Evolutionary conservation across 2,888 invertebrate species (phyloP).

Genomic region (Deilephila elpenor): DNA sequence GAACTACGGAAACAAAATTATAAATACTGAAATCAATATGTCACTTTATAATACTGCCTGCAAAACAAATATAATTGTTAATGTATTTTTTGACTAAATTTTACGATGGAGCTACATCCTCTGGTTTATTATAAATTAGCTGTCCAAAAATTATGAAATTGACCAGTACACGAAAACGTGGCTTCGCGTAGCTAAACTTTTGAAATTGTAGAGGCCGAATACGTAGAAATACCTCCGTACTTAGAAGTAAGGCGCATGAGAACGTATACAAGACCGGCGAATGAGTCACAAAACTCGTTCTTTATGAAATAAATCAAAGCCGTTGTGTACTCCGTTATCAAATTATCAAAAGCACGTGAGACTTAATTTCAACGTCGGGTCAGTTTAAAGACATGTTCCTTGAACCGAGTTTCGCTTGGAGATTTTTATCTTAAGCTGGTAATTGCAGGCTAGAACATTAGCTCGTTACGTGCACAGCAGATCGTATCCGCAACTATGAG

Average conservation of each 20-base stretch:
- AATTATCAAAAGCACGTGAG: conserved; percentile 83
- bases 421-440: conserved; percentile 70
- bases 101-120: no score
- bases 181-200: not conserved
- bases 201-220: conserved; percentile 7
- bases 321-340: conserved; percentile 73
- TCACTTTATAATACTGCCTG: not conserved
- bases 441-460: conserved; percentile 79
- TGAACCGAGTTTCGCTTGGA: conserved; percentile 64
- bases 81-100: no score
- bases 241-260: conserved; percentile 71
- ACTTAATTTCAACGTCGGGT: conserved; percentile 79
- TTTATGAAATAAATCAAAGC: conserved; percentile 75
- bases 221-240: conserved; percentile 46
- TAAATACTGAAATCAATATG: not conserved
- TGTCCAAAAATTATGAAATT: not conserved
- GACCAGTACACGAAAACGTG: not conserved
- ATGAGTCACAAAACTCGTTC: conserved; percentile 72
- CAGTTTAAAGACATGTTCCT: conserved; percentile 79
- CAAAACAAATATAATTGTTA: no score
- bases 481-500: conserved; percentile 52
- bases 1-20: not conserved
- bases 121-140: not conserved
- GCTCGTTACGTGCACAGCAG: conserved; percentile 55
- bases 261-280: conserved; percentile 47